phyloP scores from a whole-genome alignment of 2,888 invertebrate species.

The Caenorhabditis angaria region DNA sequence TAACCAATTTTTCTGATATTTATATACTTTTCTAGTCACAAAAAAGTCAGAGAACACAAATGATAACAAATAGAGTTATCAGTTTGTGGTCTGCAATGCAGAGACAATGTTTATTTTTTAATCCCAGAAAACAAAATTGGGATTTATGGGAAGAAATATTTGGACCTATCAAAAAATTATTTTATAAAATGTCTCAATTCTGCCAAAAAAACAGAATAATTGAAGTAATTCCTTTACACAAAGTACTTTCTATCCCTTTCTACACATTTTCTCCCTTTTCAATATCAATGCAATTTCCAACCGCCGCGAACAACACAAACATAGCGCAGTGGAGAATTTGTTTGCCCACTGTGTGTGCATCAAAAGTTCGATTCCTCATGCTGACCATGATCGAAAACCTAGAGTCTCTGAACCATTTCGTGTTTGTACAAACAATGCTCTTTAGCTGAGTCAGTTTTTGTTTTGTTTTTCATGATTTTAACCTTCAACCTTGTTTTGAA shows the following conservation, averaged over 20 bases:
- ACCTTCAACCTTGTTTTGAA: background rate
- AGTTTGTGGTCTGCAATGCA: background rate
- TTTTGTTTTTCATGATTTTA: background rate
- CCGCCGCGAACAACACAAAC: background rate
- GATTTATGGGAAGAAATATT: too few relatives aligned
- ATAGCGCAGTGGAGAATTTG: background rate
- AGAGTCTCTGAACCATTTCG: constrained; percentile 15
- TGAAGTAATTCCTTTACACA: too few relatives aligned
- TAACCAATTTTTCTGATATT: background rate
- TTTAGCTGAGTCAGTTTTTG: constrained; percentile 4
- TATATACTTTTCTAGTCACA: background rate
- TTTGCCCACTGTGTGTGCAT: background rate
- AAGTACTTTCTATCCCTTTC: background rate
- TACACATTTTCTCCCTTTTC: background rate
- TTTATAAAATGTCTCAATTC: too few relatives aligned
- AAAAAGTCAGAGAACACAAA: background rate
- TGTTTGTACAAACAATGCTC: constrained; percentile 15
- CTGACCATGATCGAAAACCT: constrained; percentile 13
- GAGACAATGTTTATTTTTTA: background rate
- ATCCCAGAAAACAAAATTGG: too few relatives aligned
- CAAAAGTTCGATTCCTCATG: background rate
- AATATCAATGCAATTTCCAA: background rate
- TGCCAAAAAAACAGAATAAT: too few relatives aligned
- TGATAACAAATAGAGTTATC: background rate
- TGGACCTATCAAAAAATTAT: too few relatives aligned